A percentile compares a stretch with the other conserved stretches of the same genome.
Conservation (phyloP, 2,797 vertebrate genomes). For the Microchirus variegatus region DNA sequence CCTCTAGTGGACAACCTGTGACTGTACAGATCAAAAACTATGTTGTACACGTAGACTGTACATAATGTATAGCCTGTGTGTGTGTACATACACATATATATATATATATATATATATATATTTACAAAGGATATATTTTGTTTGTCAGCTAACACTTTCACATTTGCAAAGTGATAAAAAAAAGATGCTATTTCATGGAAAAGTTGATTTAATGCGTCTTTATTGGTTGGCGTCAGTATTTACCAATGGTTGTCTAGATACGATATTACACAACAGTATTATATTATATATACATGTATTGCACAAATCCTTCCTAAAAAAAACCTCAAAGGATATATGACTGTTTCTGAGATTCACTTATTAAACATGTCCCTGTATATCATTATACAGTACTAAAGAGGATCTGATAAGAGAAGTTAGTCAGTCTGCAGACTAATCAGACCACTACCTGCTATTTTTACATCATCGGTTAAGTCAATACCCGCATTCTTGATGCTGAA, state of each 20-base stretch:
- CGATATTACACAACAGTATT: not conserved
- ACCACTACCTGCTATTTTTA: too few relatives aligned
- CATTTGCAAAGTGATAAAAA: not conserved
- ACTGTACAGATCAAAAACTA: not conserved
- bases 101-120: not conserved
- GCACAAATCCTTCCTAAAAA: not conserved
- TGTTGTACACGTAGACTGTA: too few relatives aligned
- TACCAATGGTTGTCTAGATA: not conserved
- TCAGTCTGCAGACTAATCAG: too few relatives aligned
- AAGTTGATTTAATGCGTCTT: not conserved
- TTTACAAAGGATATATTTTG: too few relatives aligned
- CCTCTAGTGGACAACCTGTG: conserved; percentile 46
- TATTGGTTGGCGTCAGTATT: not conserved
- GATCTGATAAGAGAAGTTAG: conserved; percentile 32
- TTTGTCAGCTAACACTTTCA: not conserved
- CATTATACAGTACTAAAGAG: conserved; percentile 30
- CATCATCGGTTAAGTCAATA: too few relatives aligned
- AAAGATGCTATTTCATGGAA: not conserved
- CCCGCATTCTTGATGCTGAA: too few relatives aligned
- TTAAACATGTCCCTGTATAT: conserved; percentile 45
- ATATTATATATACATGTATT: not conserved
- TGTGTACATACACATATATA: not conserved
- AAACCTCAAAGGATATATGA: not conserved
- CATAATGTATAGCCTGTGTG: not conserved
- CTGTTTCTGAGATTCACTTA: conserved; percentile 48